phyloP scores from a whole-genome alignment of 2,888 invertebrate species.

The Apantesis nais region DNA sequence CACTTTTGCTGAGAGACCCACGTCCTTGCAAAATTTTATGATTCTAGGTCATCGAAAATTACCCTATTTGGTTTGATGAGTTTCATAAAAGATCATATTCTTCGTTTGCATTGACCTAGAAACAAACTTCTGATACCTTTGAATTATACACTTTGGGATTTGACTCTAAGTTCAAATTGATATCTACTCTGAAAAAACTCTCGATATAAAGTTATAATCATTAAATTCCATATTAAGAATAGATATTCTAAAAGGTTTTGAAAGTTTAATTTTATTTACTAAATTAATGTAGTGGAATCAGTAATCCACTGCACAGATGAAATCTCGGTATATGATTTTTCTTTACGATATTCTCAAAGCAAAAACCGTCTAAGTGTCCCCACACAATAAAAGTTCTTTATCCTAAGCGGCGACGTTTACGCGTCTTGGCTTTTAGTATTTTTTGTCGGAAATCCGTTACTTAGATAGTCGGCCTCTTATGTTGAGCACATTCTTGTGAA shows the following conservation, averaged over 20 bases:
- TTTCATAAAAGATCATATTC: not conserved
- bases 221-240: not conserved
- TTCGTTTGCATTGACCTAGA: not conserved
- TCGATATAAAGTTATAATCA: not conserved
- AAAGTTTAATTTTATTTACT: not conserved
- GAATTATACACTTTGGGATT: not conserved
- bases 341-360: constrained; percentile 8
- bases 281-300: not conserved
- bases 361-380: constrained; percentile 14
- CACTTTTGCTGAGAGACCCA: not conserved
- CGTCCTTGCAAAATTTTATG: not conserved
- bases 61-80: not conserved
- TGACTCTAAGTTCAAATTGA: not conserved
- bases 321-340: not conserved
- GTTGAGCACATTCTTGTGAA: constrained; percentile 13
- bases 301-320: not conserved
- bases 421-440: constrained; percentile 46
- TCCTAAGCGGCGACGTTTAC: constrained; percentile 31
- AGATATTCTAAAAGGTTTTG: not conserved
- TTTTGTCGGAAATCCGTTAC: constrained; percentile 47
- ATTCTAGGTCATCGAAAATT: not conserved
- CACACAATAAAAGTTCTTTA: constrained; percentile 32
- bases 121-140: not conserved
- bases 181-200: not conserved
- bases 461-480: constrained; percentile 43